Base-by-base conservation (phyloP, 2,113 vertebrate species). In the Hippopotamus amphibius region DNA sequence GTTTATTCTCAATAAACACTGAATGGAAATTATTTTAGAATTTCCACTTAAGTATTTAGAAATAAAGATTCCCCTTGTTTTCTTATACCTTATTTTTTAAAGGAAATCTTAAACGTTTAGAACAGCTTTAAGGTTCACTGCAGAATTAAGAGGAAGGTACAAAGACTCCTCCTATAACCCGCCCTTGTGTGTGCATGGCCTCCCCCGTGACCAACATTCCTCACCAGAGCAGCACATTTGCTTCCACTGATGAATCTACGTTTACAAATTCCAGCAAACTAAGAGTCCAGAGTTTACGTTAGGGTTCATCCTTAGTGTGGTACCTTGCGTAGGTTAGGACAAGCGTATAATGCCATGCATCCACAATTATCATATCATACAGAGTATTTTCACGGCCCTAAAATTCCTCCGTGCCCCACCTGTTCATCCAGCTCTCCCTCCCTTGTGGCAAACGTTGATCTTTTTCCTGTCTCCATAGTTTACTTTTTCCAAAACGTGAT, bases 11-110 rank as follows among this genome's bases (percentile, higher is more conserved):
- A 95, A 37, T 3, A 68, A 88, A 77, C 6, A 55, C 3, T 59
- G 28, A 92, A n/a, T 80, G 17, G 46, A 76, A 77, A 88, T 85
- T 46, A 91, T 85, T 90, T 88, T 76, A 57, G 6, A 96, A 50
- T 82, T 94, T 80, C 14, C 16, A 61, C 61, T 17, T 93, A 83
- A 53, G 65, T 80, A 95, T 84, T 79, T 83, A 92, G 24, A 85
- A 95, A 82, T 69, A 66, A 88, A 61, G 1, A 85, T 71, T 93
- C 41, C 5, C 71, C 7, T 19, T 72, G 9, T 68, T 93, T 19
- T 83, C 50, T 79, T 74, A 65, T 11, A 57, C 17, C 37, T 92
- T 87, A 57, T 66, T 66, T 74, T 57, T 28, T 10, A 88, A 81
- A 80, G 19, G 19, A 79, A 19, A 7, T 43, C 41, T 55, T 6